Evolutionary conservation across 2,888 invertebrate species (phyloP), one percentile per base, ranked within the genome.

Genomic region (Ophonus ardosiacus): DNA sequence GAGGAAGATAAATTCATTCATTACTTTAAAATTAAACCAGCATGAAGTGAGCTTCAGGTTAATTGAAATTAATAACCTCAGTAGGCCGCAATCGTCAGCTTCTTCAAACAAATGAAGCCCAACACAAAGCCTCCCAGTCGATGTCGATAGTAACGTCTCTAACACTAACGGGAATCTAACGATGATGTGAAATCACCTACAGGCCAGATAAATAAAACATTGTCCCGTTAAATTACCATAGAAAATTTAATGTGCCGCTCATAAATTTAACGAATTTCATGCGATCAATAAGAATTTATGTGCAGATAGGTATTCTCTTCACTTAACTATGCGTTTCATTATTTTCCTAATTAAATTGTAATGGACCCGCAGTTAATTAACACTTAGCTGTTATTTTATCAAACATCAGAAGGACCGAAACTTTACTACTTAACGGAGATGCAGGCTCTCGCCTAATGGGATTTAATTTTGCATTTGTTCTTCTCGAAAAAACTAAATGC

Each of bases 171-270:
- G 78, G 56, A 61, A 61, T 17, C 79, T 79, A 79, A 79, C 61
- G 79, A 61, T 59, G 57, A 79, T 61, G 18, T 61, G 79, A 59
- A 79, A 61, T 43, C 59, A 57, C 31, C 79, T 79, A 7, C 59
- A 61, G 79, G 79, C 61, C n/a, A 57, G 15, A 18, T 61, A 79
- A 79, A 79, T 79, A 79, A 79, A 79, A 79, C 79, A 40, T 61
- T 79, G 61, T 79, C 79, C 79, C 79, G 79, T 79, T 79, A 79
- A 79, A 79, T 79, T 79, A 79, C 61, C 59, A 79, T 59, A 59
- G 59, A 79, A 56, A 79, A 61, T 79, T 79, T 79, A 79, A 61
- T 79, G 79, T 61, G 79, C 31, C n/a, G 18, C 59, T 78, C 61
- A 61, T 79, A 61, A 79, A 79, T 61, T 79, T 59, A 59, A 79